Evolutionary conservation across 2,797 vertebrate species (phyloP), one percentile per base, ranked within the genome.

Genomic region (Meda fulgida): DNA sequence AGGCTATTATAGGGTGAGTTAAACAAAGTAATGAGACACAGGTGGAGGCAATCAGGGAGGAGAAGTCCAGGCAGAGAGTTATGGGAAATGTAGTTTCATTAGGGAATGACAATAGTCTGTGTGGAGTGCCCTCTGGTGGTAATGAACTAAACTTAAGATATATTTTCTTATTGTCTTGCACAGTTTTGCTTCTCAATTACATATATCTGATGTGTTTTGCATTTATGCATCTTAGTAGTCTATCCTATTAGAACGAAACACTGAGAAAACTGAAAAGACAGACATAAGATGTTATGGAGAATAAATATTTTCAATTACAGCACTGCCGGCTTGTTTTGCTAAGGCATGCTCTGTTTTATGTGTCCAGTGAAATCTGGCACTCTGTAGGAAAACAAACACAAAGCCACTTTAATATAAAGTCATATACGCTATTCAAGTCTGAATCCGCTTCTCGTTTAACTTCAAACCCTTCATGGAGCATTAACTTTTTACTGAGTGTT

Each of bases 271-370:
- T n/a, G 2, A 19, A 63, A 78, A 38, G 7, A 14, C 66, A 26
- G 0, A 29, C 10, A 72, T 14, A 31, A 29, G 29, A 29, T 53
- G 23, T 40, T 73, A 51, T 65, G 60, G 34, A 69, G 29, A 34
- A 36, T 43, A 67, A 29, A 78, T 14, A 10, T 38, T 3, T 43
- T n/a, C 11, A 65, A 67, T 69, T 36, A 21, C 55, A 70, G 29
- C 46, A 48, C 58, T 63, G 51, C 46, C 0, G 7, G 38, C 23
- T 38, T 70, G 65, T 69, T 38, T 36, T 43, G n/a, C 77, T 48
- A 55, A 46, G 21, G 67, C 85, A 46, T 51, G 19, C 36, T 73
- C 26, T 72, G 53, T 66, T 85, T 89, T 84, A 85, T 78, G 60
- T 69, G 81, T 81, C 73, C 81, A 81, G 40, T 48, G 23, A 85